Base-by-base conservation (phyloP, 2,113 vertebrate genomes). In the Chlamydotis undulata region DNA sequence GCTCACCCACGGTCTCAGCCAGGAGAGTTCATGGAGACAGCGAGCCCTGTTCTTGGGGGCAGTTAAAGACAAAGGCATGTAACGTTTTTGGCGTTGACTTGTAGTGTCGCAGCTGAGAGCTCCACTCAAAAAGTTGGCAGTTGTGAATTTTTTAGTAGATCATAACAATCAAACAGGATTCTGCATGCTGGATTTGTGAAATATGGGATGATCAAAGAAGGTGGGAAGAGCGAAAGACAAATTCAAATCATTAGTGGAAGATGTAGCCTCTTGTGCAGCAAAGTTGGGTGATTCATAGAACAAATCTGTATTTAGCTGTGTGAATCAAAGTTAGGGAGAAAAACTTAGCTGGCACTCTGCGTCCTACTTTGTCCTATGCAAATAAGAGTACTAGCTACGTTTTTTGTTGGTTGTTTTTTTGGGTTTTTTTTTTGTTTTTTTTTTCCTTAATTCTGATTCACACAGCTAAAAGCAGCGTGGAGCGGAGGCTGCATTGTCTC, bases 111-210 rank as follows among this genome's bases (percentile, higher is more conserved):
- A 86, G 81, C 83, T 49, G 41, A 25, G 87, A 87, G 41, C 76
- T 70, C 89, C 63, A 12, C 88, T 89, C 87, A 86, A 35, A 74
- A 89, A 77, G 60, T 89, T 89, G 91, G 59, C 90, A 47, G 75
- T 81, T 90, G 77, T 89, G 83, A 89, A 85, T 89, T 83, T 95
- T 96, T 89, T 50, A 93, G 96, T 75, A 85, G 89, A 87, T 84
- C 13, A 8, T 74, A 96, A 77, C 77, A 95, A 94, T 94, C 61
- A 63, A 59, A 73, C 52, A 23, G 73, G 78, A 43, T 93, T 93
- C 59, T 56, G 83, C 3, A 6, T 21, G 43, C 56, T 92, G 80
- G 64, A 55, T 78, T 80, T 82, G 79, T 71, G 53, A 56, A 94
- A 47, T 78, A 64, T 22, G 92, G 93, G 65, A 56, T 91, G 94